Percentiles rank a stretch among this genome's conserved stretches.
phyloP scores from a whole-genome alignment of 2,113 vertebrate species.

The Acinonyx jubatus region DNA sequence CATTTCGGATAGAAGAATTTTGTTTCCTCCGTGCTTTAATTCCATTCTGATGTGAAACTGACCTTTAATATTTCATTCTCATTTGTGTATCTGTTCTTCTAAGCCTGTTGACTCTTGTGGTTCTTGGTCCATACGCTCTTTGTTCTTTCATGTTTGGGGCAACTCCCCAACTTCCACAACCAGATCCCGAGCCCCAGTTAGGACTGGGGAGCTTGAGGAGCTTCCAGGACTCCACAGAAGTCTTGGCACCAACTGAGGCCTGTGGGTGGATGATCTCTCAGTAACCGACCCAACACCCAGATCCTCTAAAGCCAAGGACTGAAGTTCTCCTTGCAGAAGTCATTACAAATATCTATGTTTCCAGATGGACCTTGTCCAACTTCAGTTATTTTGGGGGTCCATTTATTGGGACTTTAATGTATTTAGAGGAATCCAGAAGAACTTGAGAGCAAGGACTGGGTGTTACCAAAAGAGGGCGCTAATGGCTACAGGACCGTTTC shows the following conservation, averaged over 20 bases:
- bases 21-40: not conserved
- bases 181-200: not conserved
- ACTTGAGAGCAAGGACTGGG: not conserved
- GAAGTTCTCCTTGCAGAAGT: slow-evolving; percentile 8
- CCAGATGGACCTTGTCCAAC: not conserved
- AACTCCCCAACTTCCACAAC: not conserved
- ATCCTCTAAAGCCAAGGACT: not conserved
- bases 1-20: not conserved
- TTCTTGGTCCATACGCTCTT: not conserved
- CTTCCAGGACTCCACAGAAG: not conserved
- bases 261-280: not conserved
- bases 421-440: not conserved
- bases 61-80: not conserved
- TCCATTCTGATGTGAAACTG: not conserved
- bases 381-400: not conserved
- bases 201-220: not conserved
- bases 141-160: not conserved
- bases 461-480: slow-evolving; percentile 38
- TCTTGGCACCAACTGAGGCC: not conserved
- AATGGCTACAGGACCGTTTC: not conserved
- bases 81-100: not conserved
- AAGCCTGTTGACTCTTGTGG: not conserved
- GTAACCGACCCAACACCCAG: not conserved
- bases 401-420: not conserved
- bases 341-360: not conserved